Conservation (phyloP, 1,140 invertebrate genomes). For the Lepidurus packardi region DNA sequence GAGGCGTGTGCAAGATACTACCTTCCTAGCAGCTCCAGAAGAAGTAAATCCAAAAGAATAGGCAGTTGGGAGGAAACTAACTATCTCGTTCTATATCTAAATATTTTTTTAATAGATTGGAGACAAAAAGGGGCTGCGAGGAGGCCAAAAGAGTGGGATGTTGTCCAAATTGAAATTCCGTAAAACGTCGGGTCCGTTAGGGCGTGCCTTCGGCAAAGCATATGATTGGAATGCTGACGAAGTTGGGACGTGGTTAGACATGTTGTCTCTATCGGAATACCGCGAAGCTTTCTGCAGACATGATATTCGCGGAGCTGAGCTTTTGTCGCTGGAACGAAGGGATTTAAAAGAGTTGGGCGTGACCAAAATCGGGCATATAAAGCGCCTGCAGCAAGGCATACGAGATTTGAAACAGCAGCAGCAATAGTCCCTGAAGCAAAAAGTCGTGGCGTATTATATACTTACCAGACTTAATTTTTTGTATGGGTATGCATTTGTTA, state of each 20-base stretch:
- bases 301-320: conserved; percentile 84
- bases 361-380: conserved; percentile 87
- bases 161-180: background rate
- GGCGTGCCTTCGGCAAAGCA: background rate
- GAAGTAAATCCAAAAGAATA: background rate
- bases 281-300: conserved; percentile 69
- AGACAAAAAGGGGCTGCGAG: background rate
- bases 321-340: conserved; percentile 74
- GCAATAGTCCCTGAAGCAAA: background rate
- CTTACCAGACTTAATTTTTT: background rate
- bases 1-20: background rate
- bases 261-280: conserved; percentile 81
- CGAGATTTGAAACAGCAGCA: conserved; percentile 60
- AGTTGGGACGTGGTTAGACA: conserved; percentile 73
- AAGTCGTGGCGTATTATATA: background rate
- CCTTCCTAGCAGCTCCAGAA: background rate
- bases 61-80: background rate
- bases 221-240: conserved; percentile 51
- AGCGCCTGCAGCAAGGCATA: conserved; percentile 85
- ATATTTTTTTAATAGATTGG: background rate
- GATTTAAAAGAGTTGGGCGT: conserved; percentile 86
- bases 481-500: conserved; percentile 19
- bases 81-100: background rate
- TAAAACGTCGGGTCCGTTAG: background rate
- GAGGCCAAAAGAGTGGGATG: background rate